phyloP scores from a whole-genome alignment of 2,113 vertebrate species.

The Saguinus imperator region DNA sequence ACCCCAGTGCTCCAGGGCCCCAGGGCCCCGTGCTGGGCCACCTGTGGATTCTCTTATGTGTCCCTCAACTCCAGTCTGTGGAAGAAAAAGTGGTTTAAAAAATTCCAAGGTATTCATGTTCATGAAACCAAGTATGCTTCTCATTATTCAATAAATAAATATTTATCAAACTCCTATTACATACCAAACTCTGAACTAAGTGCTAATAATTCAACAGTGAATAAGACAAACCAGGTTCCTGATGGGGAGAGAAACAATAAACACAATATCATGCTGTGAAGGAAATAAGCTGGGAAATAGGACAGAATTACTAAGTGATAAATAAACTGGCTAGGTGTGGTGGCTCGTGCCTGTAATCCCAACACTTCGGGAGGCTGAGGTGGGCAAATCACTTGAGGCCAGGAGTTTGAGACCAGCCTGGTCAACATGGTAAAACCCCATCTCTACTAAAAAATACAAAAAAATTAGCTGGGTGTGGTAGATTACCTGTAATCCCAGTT shows the following conservation, averaged over 20 bases:
- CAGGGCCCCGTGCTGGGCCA: conserved; percentile 31
- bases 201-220: background rate
- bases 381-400: too few relatives aligned
- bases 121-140: background rate
- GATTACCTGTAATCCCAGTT: too few relatives aligned
- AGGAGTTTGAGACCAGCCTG: too few relatives aligned
- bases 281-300: background rate
- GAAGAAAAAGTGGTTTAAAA: background rate
- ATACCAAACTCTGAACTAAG: background rate
- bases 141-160: conserved; percentile 22
- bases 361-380: too few relatives aligned
- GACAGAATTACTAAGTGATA: background rate
- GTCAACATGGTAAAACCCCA: too few relatives aligned
- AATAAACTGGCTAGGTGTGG: background rate
- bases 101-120: conserved; percentile 31
- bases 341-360: too few relatives aligned
- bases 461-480: too few relatives aligned
- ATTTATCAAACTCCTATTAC: conserved; percentile 3
- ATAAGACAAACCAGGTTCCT: background rate
- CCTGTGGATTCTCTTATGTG: conserved; percentile 35
- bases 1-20: background rate
- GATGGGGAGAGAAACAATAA: background rate
- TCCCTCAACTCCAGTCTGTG: background rate
- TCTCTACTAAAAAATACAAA: too few relatives aligned
- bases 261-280: background rate